These are phyloP conservation scores for Crypturellus tataupa DNA, from an alignment of 2,797 vertebrate species.

Conservation along the genomic window DNA sequence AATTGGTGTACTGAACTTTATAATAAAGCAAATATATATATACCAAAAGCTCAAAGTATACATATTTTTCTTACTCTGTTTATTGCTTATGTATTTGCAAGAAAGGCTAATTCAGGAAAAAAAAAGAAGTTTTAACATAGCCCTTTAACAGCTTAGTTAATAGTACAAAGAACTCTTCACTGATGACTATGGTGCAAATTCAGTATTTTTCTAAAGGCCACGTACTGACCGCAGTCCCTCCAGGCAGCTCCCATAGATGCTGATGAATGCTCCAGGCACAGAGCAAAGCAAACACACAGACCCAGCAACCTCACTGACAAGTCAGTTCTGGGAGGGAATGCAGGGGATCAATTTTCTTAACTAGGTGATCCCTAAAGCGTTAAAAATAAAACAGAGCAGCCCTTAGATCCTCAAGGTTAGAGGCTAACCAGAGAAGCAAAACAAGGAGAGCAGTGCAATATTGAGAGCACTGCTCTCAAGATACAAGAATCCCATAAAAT, in stretches of 20 bases:
- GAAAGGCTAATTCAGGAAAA: background rate
- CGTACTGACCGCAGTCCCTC: background rate
- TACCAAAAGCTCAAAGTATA: background rate
- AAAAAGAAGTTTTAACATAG: background rate
- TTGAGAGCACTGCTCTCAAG: background rate
- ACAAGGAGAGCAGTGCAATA: background rate
- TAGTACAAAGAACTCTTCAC: background rate
- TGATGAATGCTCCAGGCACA: background rate
- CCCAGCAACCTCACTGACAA: background rate
- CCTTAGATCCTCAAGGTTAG: background rate
- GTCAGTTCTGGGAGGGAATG: background rate
- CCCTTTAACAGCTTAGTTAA: background rate
- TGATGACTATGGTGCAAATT: background rate
- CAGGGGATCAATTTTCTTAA: background rate
- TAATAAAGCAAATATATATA: background rate
- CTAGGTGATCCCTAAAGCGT: background rate
- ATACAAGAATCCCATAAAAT: background rate
- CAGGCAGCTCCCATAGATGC: background rate
- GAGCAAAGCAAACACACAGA: slow-evolving; percentile 11
- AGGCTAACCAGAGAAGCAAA: background rate
- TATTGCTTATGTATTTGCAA: background rate
- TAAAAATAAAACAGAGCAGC: background rate
- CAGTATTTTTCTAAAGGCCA: background rate
- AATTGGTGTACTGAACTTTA: background rate
- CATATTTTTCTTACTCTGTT: background rate